Evolutionary conservation across 2,113 vertebrate species (phyloP), one percentile per base, ranked within the genome.

Genomic region (Semicossyphus pulcher): DNA sequence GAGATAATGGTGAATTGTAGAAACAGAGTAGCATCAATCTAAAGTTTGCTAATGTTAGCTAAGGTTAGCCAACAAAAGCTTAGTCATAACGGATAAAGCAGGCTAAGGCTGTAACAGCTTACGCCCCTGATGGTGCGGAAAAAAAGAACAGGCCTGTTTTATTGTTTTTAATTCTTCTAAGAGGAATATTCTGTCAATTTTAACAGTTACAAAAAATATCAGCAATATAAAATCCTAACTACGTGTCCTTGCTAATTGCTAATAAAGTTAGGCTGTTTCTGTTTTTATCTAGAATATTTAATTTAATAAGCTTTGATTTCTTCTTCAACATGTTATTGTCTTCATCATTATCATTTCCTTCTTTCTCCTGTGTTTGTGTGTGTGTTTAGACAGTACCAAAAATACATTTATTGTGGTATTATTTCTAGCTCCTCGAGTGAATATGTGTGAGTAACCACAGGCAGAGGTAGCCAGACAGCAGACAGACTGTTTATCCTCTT

Each of bases 401-500:
- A 52, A 6, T 41, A 53, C 5, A 64, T 44, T 44, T 56, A 32
- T 54, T 72, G 29, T 63, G 14, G 20, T 72, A 28, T 47, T 20
- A 56, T 70, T 58, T 64, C 23, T 25, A 25, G 32, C 28, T 69
- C 3, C 10, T 29, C 29, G 37, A 68, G 29, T 57, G 32, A 63
- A 48, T 20, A 26, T 26, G 42, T 69, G 47, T 72, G 16, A 52
- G 26, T 51, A 56, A 26, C 41, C 37, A 41, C 59, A 73, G 42
- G 37, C 54, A 20, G 8, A 60, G 20, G 28, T 31, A 72, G 44
- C 59, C 77, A 86, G 84, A 87, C 82, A 57, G 77, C 34, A 83
- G 71, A 75, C 78, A 75, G 58, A 78, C 66, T 68, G 64, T 59
- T 72, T 66, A 69, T 86, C 72, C 59, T 64, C 56, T 68, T 44